phyloP scores from a whole-genome alignment of 2,113 vertebrate species.

The Bettongia penicillata region DNA sequence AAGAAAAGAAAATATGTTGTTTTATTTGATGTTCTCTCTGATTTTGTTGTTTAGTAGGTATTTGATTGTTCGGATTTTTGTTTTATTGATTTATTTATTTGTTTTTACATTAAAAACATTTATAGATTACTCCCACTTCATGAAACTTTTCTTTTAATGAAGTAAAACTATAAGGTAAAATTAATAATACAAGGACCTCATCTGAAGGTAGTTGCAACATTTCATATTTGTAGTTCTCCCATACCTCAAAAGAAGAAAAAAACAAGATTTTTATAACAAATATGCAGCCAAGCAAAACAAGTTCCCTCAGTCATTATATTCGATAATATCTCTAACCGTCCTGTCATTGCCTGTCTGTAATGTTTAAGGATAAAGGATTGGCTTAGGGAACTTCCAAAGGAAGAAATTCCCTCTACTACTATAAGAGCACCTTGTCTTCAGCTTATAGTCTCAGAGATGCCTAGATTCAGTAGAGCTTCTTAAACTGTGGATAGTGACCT shows the following conservation, averaged over 20 bases:
- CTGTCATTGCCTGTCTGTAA: not conserved
- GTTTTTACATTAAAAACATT: too few relatives aligned
- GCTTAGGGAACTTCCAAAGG: not conserved
- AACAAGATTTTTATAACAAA: too few relatives aligned
- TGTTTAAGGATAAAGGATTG: not conserved
- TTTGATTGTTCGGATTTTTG: too few relatives aligned
- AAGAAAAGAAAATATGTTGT: too few relatives aligned
- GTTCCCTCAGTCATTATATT: not conserved
- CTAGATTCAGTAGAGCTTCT: not conserved
- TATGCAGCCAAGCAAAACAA: not conserved
- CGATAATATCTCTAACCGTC: not conserved
- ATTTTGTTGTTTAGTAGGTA: too few relatives aligned
- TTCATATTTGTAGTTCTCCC: not conserved
- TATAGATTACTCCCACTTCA: too few relatives aligned
- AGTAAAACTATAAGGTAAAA: not conserved
- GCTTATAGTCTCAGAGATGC: not conserved
- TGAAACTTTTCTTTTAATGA: not conserved
- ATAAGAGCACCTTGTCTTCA: not conserved
- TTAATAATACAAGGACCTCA: not conserved
- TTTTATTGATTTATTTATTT: too few relatives aligned
- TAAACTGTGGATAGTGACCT: too few relatives aligned
- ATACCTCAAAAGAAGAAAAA: not conserved
- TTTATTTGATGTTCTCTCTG: too few relatives aligned
- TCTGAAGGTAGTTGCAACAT: not conserved
- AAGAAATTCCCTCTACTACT: not conserved